A percentile compares a stretch with the other conserved stretches of the same genome.
Evolutionary conservation across 2,113 vertebrate species (phyloP).

Genomic region (Mobula birostris): DNA sequence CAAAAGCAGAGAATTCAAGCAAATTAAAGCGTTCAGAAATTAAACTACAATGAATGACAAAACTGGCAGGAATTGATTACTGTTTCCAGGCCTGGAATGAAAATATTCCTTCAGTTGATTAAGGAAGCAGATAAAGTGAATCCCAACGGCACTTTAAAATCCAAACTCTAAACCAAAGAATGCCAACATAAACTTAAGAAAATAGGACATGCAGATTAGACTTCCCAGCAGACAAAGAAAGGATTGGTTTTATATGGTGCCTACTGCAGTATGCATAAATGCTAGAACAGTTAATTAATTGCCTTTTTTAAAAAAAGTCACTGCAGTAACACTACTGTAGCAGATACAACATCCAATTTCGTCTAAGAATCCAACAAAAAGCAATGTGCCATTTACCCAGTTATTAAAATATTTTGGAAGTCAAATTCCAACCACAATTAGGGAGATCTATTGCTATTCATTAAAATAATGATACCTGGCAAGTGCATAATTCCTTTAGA

Average conservation of each 20-base stretch:
- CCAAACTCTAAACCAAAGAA: background rate
- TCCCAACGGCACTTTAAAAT: background rate
- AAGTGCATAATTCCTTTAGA: background rate
- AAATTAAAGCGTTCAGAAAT: background rate
- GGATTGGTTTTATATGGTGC: background rate
- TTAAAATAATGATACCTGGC: background rate
- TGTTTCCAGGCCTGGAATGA: background rate
- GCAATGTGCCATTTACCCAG: background rate
- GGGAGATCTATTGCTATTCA: background rate
- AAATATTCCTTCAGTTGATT: background rate
- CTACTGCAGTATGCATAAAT: background rate
- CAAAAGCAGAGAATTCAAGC: background rate
- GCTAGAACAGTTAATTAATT: background rate
- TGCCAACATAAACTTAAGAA: background rate
- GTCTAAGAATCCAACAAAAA: background rate
- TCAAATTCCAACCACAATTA: background rate
- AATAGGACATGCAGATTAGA: background rate
- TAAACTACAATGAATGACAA: background rate
- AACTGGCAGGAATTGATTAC: background rate
- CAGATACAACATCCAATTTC: background rate
- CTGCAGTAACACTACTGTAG: background rate
- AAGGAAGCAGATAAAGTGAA: background rate
- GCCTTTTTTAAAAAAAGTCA: background rate
- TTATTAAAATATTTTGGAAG: background rate
- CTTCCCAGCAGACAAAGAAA: background rate